These are phyloP conservation scores for Mixornis gularis DNA, from an alignment of 2,113 vertebrate species.

Conservation along the genomic window DNA sequence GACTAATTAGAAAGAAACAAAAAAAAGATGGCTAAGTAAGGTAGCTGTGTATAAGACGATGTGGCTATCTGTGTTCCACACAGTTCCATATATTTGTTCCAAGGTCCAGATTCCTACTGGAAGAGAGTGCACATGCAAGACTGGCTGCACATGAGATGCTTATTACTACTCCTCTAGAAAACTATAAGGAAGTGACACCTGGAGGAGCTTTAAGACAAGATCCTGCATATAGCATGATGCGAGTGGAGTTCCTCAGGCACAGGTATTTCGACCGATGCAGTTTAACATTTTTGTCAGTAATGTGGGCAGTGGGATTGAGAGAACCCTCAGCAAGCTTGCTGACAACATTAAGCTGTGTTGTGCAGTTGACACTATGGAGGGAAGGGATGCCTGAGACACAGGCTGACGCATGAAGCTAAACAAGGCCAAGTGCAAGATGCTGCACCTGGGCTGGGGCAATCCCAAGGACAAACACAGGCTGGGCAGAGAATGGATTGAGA, in stretches of 20 bases:
- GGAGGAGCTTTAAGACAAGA: neutral
- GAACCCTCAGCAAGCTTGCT: neutral
- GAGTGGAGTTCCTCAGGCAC: neutral
- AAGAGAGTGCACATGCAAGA: neutral
- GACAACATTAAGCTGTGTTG: neutral
- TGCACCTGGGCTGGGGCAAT: neutral
- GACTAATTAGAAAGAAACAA: neutral
- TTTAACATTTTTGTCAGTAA: neutral
- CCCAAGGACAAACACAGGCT: neutral
- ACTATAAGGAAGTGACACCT: neutral
- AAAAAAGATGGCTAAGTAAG: neutral
- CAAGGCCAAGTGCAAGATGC: neutral
- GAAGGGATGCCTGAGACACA: neutral
- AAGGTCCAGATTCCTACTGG: neutral
- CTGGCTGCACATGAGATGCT: neutral
- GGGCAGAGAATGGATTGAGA: neutral
- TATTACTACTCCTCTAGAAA: neutral
- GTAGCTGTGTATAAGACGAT: neutral
- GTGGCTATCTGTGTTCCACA: neutral
- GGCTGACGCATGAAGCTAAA: neutral
- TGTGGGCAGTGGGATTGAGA: neutral
- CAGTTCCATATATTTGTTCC: neutral
- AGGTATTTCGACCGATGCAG: accelerated
- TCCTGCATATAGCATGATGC: neutral
- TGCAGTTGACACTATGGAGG: neutral